Evolutionary conservation across 1,140 invertebrate species (phyloP), one percentile per base, ranked within the genome.

Genomic region (Bombus impatiens): DNA sequence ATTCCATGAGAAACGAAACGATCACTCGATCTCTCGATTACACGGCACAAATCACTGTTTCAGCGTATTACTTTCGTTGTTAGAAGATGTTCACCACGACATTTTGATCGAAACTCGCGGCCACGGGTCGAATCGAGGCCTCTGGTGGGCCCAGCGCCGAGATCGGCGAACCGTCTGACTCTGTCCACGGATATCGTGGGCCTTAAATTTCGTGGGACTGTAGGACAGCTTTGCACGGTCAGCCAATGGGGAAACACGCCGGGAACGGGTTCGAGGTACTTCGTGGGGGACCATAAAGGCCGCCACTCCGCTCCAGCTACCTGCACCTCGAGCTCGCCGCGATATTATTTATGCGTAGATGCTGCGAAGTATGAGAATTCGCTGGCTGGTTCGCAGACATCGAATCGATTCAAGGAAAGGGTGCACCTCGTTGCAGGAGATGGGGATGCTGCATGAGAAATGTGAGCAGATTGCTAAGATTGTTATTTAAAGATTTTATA

Each of bases 231-330:
- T 72, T 74, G 59, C 79, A 67, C 80, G 82, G 81, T 13, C 87
- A 86, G 82, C 92, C 92, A 92, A 92, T 93, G 72, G 70, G 86
- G n/a, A 70, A 40, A 62, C 75, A 47, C 59, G 81, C 47, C 72
- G 75, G 78, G 88, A 92, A 92, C 92, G 88, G 88, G 92, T 89
- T 92, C 87, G 78, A 82, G 84, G 76, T 70, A 83, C 86, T 89
- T 88, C 87, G 82, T 87, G 81, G 90, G 88, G 87, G 87, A 79
- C 44, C 65, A 25, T 78, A 71, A 86, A 80, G 81, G 53, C 72
- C 68, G 32, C 47, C 59, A 40, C 71, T 62, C 53, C 13, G 65
- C 67, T 42, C 57, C 32, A 78, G 67, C 59, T 77, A 84, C 74
- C 81, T 89, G 88, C 88, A 84, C 88, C 77, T 59, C 57, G 6